These are phyloP conservation scores for Semotilus atromaculatus DNA, from an alignment of 2,797 vertebrate genomes.

Conservation along the genomic window DNA sequence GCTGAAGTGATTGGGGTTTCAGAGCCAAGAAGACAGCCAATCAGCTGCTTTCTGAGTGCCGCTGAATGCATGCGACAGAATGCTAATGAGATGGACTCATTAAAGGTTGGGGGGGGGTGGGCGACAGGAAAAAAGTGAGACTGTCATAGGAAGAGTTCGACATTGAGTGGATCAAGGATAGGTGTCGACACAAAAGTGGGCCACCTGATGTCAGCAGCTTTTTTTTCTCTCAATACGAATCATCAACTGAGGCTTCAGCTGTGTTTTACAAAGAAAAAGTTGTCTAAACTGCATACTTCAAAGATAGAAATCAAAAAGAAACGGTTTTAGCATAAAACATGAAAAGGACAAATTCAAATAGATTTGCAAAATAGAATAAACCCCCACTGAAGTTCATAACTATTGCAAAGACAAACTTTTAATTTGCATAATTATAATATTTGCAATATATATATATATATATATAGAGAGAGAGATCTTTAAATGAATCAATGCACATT, in stretches of 20 bases:
- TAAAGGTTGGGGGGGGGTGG: not conserved
- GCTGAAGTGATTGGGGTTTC: constrained; percentile 54
- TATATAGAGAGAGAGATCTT: not conserved
- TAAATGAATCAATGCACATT: not conserved
- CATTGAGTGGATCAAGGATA: constrained; percentile 3
- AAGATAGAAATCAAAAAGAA: not conserved
- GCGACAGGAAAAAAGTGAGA: not conserved
- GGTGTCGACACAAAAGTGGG: not conserved
- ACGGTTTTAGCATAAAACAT: not conserved
- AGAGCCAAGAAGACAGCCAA: constrained; percentile 37
- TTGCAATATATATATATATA: not conserved
- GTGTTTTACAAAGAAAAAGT: not conserved
- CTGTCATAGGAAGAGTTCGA: not conserved
- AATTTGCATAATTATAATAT: not conserved
- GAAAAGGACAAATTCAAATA: not conserved
- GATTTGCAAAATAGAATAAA: not conserved
- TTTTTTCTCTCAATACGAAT: not conserved
- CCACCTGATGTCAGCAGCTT: constrained; percentile 17
- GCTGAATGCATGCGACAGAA: constrained; percentile 15
- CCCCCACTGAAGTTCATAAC: too few species aligned
- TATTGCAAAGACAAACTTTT: not conserved
- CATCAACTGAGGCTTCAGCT: not conserved
- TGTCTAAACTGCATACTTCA: not conserved
- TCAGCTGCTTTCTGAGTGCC: constrained; percentile 40
- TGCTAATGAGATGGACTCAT: not conserved